These are phyloP conservation scores for Parazoanthus swiftii DNA, from an alignment of 92 coral and sea anemone genomes.

Conservation along the genomic window DNA sequence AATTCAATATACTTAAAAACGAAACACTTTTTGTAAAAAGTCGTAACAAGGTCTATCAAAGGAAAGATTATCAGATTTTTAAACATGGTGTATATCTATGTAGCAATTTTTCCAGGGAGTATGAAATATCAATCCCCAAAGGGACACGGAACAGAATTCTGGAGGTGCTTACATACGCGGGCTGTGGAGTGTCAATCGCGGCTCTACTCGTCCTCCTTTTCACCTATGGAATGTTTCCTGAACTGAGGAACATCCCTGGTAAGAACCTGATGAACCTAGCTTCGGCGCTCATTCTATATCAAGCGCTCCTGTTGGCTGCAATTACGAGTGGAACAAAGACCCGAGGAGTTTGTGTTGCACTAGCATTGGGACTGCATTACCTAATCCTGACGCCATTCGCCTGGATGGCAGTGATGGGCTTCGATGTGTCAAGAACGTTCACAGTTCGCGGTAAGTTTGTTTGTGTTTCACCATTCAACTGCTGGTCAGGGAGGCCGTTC, in stretches of 20 bases:
- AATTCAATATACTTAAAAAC: background rate
- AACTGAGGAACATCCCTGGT: too few relatives aligned
- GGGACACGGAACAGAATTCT: background rate
- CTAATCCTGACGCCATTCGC: conserved; percentile 13
- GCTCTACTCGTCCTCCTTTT: background rate
- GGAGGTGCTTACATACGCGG: background rate
- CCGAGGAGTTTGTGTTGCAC: too few relatives aligned
- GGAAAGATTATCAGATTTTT: background rate
- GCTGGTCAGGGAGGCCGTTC: background rate
- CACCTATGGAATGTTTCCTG: background rate
- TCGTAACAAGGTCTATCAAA: background rate
- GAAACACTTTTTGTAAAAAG: background rate
- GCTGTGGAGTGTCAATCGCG: background rate
- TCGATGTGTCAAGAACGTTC: conserved; percentile 47
- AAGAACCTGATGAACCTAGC: too few relatives aligned
- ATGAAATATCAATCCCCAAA: background rate
- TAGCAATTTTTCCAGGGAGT: background rate
- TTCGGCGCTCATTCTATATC: background rate
- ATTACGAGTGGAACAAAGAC: background rate
- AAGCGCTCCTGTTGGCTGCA: background rate
- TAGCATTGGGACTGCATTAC: conserved; percentile 19
- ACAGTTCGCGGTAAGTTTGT: background rate
- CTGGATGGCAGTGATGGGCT: conserved; percentile 53
- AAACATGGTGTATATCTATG: background rate
- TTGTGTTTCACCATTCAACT: background rate